Base-by-base conservation (phyloP, 2,888 invertebrate species). In the Heteromyza rotundicornis region DNA sequence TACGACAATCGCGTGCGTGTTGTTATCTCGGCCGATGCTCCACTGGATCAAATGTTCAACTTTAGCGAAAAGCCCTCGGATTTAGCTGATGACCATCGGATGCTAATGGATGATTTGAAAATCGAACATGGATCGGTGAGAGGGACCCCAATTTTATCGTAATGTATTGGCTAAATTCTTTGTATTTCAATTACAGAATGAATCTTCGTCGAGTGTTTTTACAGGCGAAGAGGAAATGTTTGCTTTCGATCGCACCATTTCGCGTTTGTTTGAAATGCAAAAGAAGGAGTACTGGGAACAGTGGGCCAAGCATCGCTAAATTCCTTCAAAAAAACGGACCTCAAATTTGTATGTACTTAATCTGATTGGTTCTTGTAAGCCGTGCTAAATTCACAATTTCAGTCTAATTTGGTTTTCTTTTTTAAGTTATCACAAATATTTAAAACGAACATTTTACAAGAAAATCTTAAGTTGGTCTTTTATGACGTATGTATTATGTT, bases 201-300 rank as follows among this genome's bases (percentile, higher is more conserved):
- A 90, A 75, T 89, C 92, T 19, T 87, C 88, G 67, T 92, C 96
- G 2, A 96, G 92, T 75, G 91, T 99, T 70, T 98, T 99, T 77
- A 97, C 96, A 1, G 98, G 98, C 0, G 95, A 96, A 81, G 99
- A 99, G 83, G 99, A 99, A 85, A 85, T 96, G 74, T 99, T 99
- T 84, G 98, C 99, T 1, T 96, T 93, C 79, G 96, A 97, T 75
- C 87, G 99, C 7, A 97, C 98, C 20, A 82, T 96, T 23, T 98
- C 98, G 0, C 86, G 99, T 67, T 87, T 99, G 35, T 89, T 91
- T 69, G 96, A 99, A 86, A 99, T 99, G 98, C 96, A 97, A 84
- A 93, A 94, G 0, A 89, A 90, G 59, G 92, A 92, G 68, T 99
- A 99, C 82, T 98, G 98, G 98, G 88, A 91, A 55, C 88, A 89